Evolutionary conservation across 2,888 invertebrate genomes (phyloP), one percentile per base, ranked within the genome.

Genomic region (Pterostichus madidus): DNA sequence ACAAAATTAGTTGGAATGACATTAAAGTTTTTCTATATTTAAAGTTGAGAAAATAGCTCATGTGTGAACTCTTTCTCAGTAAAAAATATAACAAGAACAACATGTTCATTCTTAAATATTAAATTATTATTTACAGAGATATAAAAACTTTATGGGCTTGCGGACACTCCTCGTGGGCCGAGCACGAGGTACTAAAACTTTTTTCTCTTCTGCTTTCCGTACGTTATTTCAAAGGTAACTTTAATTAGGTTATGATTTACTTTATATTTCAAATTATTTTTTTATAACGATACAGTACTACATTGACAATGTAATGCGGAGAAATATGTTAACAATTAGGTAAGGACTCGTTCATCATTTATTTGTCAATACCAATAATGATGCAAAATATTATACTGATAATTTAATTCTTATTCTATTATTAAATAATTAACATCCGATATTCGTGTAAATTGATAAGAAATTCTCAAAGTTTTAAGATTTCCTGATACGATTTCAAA

Each of bases 41-140:
- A 17, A 44, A 53, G 17, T 13, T 32, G 32, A 76, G 53, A 53
- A 76, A 53, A 76, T 76, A 76, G 10, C 35, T 44, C 46, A 53
- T 15, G 59, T 44, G 39, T 77, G 76, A 52, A 76, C 53, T 77
- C 35, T 59, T 75, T 77, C 39, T 15, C 35, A 10, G 39, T 56
- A 56, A 77, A 73, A 77, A 77, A 17, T 59, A 56, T 39, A 77
- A 77, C 59, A 77, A 77, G 77, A 77, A 56, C 56, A 39, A 17
- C 8, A 59, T 39, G 39, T 59, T 53, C 59, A 35, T 77, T 77
- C 59, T 77, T n/a, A 59, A 77, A 77, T 77, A 77, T 77, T 77
- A 77, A 77, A 77, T 77, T 77, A 78, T 78, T 78, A 78, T 78
- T 78, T 78, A 78, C 61, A 44, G 59, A 46, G 78, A 61, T 78